Evolutionary conservation across 2,113 vertebrate species (phyloP).

Genomic region (Sminthopsis crassicaudata): DNA sequence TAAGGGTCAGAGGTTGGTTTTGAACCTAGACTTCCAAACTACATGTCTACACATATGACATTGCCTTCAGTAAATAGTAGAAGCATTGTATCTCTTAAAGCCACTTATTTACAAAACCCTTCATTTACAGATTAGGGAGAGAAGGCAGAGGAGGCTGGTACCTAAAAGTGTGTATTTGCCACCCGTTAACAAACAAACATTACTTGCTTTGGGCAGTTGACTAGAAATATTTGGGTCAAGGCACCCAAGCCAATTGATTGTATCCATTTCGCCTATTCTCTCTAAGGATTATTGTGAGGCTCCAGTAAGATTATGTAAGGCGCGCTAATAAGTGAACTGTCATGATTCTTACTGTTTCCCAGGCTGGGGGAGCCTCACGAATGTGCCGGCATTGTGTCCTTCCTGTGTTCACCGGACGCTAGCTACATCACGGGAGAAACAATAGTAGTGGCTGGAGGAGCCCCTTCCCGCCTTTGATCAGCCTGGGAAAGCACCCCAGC

Average conservation of each 20-base stretch:
- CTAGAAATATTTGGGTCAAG: not conserved
- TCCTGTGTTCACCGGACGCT: constrained; percentile 91
- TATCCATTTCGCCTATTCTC: not conserved
- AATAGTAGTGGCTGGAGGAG: constrained; percentile 87
- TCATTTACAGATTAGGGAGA: not conserved
- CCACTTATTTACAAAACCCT: constrained; percentile 20
- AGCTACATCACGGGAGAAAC: constrained; percentile 93
- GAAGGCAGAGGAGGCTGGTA: not conserved
- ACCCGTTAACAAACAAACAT: constrained; percentile 29
- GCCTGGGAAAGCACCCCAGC: not conserved
- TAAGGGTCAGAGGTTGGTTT: not conserved
- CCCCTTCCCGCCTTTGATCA: constrained; percentile 76
- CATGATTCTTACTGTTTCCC: not conserved
- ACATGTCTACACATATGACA: not conserved
- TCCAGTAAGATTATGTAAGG: not conserved
- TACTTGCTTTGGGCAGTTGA: constrained; percentile 6
- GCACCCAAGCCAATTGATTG: not conserved
- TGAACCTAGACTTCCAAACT: not conserved
- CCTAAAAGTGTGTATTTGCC: constrained; percentile 45
- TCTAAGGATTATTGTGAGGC: not conserved
- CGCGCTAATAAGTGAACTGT: not conserved
- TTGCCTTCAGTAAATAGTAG: not conserved
- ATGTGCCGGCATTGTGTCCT: constrained; percentile 88
- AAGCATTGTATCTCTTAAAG: not conserved
- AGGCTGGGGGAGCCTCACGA: constrained; percentile 90